phyloP scores from a whole-genome alignment of 2,888 invertebrate species.

The Tigriopus californicus region DNA sequence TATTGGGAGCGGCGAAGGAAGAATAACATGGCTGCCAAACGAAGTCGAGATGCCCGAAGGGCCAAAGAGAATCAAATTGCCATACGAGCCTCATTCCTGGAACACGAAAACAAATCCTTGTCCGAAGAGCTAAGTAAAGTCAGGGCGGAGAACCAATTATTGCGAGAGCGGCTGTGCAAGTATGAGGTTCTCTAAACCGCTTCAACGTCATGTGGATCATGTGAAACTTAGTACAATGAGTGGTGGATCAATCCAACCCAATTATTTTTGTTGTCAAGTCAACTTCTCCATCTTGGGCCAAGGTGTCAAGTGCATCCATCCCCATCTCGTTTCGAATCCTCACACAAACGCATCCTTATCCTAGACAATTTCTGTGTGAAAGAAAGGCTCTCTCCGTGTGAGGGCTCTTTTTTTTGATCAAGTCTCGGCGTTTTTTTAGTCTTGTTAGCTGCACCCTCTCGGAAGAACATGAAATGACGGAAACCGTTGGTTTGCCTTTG shows the following conservation, averaged over 20 bases:
- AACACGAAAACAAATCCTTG: constrained; percentile 11
- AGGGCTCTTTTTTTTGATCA: too few species aligned
- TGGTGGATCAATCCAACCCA: background rate
- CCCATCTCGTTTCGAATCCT: too few species aligned
- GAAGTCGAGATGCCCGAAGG: constrained; percentile 7
- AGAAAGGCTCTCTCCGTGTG: too few species aligned
- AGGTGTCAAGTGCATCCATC: too few species aligned
- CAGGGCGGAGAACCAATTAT: constrained; percentile 7
- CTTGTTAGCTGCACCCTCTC: too few species aligned
- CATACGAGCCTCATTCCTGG: constrained; percentile 11
- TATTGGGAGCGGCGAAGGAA: constrained; percentile 14
- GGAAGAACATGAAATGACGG: too few species aligned
- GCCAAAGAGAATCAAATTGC: constrained; percentile 15
- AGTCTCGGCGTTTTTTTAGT: too few species aligned
- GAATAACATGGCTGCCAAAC: constrained; percentile 16
- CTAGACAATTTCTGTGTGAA: too few species aligned
- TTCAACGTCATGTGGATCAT: background rate
- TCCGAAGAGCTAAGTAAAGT: constrained; percentile 9
- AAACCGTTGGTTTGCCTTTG: too few species aligned
- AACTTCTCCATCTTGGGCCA: too few species aligned
- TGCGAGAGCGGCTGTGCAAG: constrained; percentile 8
- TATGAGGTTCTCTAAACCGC: background rate
- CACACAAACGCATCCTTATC: too few species aligned
- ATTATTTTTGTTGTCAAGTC: background rate
- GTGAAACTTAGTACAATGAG: background rate